Percentiles rank a stretch among this genome's conserved stretches.
Evolutionary conservation across 2,797 vertebrate species (phyloP).

Genomic region (Tarsius wallacei): DNA sequence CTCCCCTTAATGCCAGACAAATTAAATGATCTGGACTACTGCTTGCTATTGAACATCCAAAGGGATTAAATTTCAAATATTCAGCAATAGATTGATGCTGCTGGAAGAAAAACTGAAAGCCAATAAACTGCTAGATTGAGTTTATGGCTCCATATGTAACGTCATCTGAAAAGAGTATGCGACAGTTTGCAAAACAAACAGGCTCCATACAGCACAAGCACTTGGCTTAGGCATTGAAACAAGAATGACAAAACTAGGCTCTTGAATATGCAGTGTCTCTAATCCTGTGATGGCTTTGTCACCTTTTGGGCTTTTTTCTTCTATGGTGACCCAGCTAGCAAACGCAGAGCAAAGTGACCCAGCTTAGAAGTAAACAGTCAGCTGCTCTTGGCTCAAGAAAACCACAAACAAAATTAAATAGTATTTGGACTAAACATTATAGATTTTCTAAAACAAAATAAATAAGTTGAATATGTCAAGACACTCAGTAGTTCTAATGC

Average conservation of each 20-base stretch:
- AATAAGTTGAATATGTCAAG: slow-evolving; percentile 51
- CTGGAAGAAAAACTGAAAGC: slow-evolving; percentile 74
- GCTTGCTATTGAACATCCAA: slow-evolving; percentile 76
- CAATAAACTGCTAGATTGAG: slow-evolving; percentile 67
- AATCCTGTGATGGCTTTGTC: not conserved
- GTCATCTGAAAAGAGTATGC: slow-evolving; percentile 59
- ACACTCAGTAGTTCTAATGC: not conserved
- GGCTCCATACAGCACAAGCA: not conserved
- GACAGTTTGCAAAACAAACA: slow-evolving; percentile 74
- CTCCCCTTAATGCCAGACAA: slow-evolving; percentile 63
- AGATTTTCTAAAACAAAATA: slow-evolving; percentile 65
- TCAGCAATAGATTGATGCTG: slow-evolving; percentile 68
- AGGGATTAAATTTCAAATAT: slow-evolving; percentile 79
- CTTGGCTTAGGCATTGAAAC: slow-evolving; percentile 1
- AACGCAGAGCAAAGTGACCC: not conserved
- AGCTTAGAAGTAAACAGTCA: not conserved
- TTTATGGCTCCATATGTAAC: slow-evolving; percentile 74
- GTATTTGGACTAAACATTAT: slow-evolving; percentile 59
- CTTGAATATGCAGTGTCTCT: rapidly evolving
- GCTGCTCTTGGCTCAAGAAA: not conserved
- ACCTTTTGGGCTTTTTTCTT: not conserved
- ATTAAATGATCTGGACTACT: slow-evolving; percentile 78
- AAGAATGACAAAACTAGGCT: not conserved
- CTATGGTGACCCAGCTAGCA: not conserved
- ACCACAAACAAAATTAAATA: slow-evolving; percentile 40